Percentiles rank a stretch among this genome's conserved stretches.
Evolutionary conservation across 2,113 vertebrate species (phyloP).

Genomic region (Barbus barbus): DNA sequence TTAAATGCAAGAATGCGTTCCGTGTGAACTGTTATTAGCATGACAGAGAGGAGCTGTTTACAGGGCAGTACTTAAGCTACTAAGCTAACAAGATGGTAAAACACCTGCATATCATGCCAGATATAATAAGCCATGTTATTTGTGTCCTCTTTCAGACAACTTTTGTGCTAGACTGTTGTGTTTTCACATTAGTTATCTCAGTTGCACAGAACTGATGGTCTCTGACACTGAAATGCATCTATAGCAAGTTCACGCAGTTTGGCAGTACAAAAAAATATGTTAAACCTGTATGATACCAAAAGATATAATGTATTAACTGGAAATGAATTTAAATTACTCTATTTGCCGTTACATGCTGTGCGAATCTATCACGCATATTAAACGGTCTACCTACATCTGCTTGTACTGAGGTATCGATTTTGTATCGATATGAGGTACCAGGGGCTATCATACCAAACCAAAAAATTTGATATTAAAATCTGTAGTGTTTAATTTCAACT

Average conservation of each 20-base stretch:
- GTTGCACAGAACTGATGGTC: not conserved
- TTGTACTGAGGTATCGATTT: not conserved
- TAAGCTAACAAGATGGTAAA: constrained; percentile 9
- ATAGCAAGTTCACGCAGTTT: not conserved
- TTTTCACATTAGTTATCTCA: constrained; percentile 11
- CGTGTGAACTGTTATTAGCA: constrained; percentile 5
- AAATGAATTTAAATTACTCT: too few species aligned
- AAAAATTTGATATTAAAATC: not conserved
- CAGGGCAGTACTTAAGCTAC: not conserved
- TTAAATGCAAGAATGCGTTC: not conserved
- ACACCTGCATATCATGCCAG: constrained; percentile 15
- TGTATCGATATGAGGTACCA: not conserved
- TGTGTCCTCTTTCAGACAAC: too few species aligned
- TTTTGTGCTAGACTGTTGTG: not conserved
- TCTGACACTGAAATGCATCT: not conserved
- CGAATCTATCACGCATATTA: too few species aligned
- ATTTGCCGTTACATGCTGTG: not conserved
- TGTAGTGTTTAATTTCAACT: not conserved
- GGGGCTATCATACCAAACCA: not conserved
- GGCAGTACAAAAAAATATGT: not conserved
- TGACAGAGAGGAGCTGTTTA: constrained; percentile 22
- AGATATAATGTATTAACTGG: not conserved
- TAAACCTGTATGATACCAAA: not conserved
- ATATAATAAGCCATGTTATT: constrained; percentile 17
- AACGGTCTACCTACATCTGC: not conserved